Percentiles rank a stretch among this genome's conserved stretches.
Evolutionary conservation across 2,888 invertebrate species (phyloP).

Genomic region (Carcina quercana): DNA sequence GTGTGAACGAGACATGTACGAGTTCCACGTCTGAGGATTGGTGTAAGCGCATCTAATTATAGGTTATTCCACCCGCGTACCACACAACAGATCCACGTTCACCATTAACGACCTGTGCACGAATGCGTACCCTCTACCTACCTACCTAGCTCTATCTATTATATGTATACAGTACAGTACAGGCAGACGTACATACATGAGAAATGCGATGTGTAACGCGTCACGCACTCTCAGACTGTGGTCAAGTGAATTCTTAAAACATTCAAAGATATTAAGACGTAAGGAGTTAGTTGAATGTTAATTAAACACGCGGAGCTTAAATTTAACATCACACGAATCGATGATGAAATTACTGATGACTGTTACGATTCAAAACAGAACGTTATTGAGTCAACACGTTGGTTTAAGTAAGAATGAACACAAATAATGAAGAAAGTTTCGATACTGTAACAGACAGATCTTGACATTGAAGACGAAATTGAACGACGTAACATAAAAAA

Average conservation of each 20-base stretch:
- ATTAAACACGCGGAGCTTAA: no score
- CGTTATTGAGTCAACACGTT: no score
- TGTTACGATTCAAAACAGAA: no score
- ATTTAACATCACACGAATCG: no score
- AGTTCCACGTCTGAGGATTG: constrained; percentile 51
- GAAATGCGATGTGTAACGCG: constrained; percentile 47
- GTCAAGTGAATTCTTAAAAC: constrained; percentile 19
- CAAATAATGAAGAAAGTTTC: no score
- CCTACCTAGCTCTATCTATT: constrained; percentile 13
- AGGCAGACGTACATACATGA: constrained; percentile 19
- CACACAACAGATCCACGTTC: constrained; percentile 61
- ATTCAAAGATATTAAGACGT: constrained; percentile 26
- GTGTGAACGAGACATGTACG: constrained; percentile 52
- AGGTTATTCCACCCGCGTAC: constrained; percentile 69
- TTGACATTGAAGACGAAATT: constrained; percentile 41
- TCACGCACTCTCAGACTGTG: constrained; percentile 38
- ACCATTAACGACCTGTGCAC: constrained; percentile 64
- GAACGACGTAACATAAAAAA: constrained; percentile 38
- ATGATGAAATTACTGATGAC: no score
- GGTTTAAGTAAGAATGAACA: no score
- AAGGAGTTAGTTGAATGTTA: no score
- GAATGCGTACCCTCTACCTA: constrained; percentile 46
- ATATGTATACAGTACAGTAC: constrained; percentile 13
- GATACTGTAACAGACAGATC: constrained; percentile 30
- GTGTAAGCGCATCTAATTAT: constrained; percentile 70